These are phyloP conservation scores for Tenthredo scrophulariae DNA, from an alignment of 2,888 invertebrate species.

Conservation along the genomic window DNA sequence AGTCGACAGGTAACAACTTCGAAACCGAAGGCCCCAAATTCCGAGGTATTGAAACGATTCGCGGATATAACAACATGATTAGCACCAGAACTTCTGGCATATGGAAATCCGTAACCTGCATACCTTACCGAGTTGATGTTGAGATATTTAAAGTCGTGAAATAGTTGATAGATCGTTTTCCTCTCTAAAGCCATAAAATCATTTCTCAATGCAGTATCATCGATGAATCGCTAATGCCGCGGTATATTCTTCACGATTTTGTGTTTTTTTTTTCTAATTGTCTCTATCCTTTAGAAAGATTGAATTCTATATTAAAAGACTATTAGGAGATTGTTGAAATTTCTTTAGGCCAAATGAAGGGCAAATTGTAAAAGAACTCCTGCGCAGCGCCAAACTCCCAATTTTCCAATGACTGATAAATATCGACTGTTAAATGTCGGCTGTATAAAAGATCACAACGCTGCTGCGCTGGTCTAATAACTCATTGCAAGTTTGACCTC, in stretches of 20 bases:
- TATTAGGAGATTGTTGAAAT: not conserved
- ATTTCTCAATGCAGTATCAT: not conserved
- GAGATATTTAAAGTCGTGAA: no score
- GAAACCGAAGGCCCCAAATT: constrained; percentile 35
- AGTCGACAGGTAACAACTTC: not conserved
- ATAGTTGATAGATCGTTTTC: no score
- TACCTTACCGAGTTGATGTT: no score
- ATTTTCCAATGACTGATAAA: not conserved
- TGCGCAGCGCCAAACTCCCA: not conserved
- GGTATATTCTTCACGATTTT: not conserved
- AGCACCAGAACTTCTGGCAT: not conserved
- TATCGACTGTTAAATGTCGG: not conserved
- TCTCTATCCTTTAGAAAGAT: not conserved
- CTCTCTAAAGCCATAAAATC: not conserved
- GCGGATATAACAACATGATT: not conserved
- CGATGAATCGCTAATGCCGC: not conserved
- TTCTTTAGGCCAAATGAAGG: not conserved
- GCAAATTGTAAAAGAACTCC: not conserved
- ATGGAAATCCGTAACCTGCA: no score
- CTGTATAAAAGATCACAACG: not conserved
- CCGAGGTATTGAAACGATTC: not conserved
- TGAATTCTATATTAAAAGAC: not conserved
- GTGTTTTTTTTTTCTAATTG: not conserved
- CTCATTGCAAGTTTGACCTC: not conserved
- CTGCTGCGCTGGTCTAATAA: not conserved